phyloP scores from a whole-genome alignment of 2,797 vertebrate genomes.

The Poecilia wingei region DNA sequence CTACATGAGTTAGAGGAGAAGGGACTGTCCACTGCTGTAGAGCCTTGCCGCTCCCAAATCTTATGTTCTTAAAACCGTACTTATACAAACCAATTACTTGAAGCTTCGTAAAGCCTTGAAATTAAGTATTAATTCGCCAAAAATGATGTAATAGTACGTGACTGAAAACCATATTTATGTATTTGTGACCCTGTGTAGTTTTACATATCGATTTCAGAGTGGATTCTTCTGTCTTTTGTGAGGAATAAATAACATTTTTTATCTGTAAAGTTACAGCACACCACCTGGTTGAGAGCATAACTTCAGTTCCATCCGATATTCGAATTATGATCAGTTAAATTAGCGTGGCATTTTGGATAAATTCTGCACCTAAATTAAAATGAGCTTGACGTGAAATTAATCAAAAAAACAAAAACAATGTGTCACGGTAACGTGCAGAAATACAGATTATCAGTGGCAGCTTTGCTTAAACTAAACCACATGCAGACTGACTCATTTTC shows the following conservation, averaged over 20 bases:
- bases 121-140: too few relatives aligned
- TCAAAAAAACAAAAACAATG: neutral
- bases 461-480: constrained; percentile 9
- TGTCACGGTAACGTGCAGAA: neutral
- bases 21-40: too few relatives aligned
- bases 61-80: neutral
- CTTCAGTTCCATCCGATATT: neutral
- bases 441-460: constrained; percentile 12
- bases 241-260: neutral
- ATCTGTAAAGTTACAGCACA: neutral
- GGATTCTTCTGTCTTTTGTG: neutral
- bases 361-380: neutral
- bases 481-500: constrained; percentile 28
- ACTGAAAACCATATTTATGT: too few relatives aligned
- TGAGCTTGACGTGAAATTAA: neutral
- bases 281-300: neutral
- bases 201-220: neutral
- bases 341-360: neutral
- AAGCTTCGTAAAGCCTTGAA: too few relatives aligned
- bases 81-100: too few relatives aligned
- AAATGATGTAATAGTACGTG: too few relatives aligned
- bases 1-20: too few relatives aligned
- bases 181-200: too few relatives aligned
- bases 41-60: neutral
- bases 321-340: neutral